A percentile compares a stretch with the other conserved stretches of the same genome.
Evolutionary conservation across 2,888 invertebrate genomes (phyloP).

Genomic region (Auanema sp.): DNA sequence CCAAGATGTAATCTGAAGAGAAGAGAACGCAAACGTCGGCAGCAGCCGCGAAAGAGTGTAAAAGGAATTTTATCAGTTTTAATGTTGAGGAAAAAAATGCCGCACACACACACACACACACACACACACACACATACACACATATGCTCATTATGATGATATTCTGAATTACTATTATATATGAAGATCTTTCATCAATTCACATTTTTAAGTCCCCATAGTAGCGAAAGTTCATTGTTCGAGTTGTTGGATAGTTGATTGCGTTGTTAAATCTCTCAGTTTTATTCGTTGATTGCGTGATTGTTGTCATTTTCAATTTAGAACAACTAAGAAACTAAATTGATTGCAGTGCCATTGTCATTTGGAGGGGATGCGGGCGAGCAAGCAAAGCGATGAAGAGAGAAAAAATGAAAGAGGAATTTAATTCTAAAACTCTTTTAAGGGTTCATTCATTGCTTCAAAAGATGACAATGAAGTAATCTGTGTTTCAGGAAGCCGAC

Average conservation of each 20-base stretch:
- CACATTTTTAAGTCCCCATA: slow-evolving; percentile 11
- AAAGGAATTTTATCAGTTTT: slow-evolving; percentile 11
- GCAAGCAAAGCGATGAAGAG: slow-evolving; percentile 6
- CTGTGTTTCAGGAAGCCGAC: neutral
- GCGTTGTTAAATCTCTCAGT: slow-evolving; percentile 19
- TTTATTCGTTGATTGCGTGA: neutral
- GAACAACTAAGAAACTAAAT: slow-evolving; percentile 16
- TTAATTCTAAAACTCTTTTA: neutral
- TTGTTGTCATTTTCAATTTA: slow-evolving; percentile 1
- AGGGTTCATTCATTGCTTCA: slow-evolving; percentile 1
- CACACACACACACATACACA: slow-evolving; percentile 13
- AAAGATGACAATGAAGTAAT: neutral
- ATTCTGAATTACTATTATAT: slow-evolving; percentile 5
- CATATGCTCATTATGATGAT: slow-evolving; percentile 24
- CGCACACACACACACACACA: slow-evolving; percentile 11
- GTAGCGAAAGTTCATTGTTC: slow-evolving; percentile 27
- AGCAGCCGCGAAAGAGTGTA: too few relatives aligned
- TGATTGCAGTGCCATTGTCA: slow-evolving; percentile 6
- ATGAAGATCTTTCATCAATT: neutral
- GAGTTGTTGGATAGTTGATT: slow-evolving; percentile 30
- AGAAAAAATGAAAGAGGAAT: slow-evolving; percentile 6
- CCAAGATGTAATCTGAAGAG: neutral
- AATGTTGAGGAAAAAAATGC: slow-evolving; percentile 16
- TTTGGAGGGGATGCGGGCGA: slow-evolving; percentile 5
- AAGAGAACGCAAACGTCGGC: too few relatives aligned